Evolutionary conservation across 1,140 invertebrate genomes (phyloP).

Genomic region (Colletes gigas): DNA sequence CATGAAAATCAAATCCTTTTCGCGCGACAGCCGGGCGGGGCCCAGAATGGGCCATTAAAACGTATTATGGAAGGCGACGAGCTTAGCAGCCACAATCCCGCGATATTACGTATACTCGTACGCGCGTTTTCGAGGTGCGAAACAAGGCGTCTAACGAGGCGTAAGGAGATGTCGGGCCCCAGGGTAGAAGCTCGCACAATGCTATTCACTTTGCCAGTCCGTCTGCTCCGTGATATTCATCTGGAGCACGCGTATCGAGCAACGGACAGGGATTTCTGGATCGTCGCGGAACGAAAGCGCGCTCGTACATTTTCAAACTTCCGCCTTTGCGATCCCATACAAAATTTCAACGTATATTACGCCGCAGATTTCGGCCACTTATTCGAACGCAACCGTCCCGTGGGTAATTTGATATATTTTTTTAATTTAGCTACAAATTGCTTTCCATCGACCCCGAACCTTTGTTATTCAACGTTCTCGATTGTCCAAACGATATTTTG

Average conservation of each 20-base stretch:
- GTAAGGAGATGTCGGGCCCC: slow-evolving; percentile 65
- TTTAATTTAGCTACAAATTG: not conserved
- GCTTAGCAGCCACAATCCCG: slow-evolving; percentile 49
- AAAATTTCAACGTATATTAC: not conserved
- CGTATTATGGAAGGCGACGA: slow-evolving; percentile 60
- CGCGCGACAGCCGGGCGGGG: slow-evolving; percentile 25
- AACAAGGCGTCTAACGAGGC: slow-evolving; percentile 73
- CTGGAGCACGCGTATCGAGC: slow-evolving; percentile 14
- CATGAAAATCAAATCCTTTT: slow-evolving; percentile 61
- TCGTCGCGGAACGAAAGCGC: not conserved
- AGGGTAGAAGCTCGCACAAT: slow-evolving; percentile 60
- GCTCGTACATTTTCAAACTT: not conserved
- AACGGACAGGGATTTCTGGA: slow-evolving; percentile 6
- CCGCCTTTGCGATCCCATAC: no score
- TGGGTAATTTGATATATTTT: not conserved
- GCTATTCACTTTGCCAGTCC: slow-evolving; percentile 53
- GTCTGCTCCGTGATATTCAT: slow-evolving; percentile 37
- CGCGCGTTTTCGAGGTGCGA: slow-evolving; percentile 60
- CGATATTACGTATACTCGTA: slow-evolving; percentile 53
- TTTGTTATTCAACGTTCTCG: not conserved
- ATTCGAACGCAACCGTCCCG: no score
- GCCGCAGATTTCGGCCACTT: no score
- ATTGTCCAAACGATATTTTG: not conserved
- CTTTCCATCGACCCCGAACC: not conserved
- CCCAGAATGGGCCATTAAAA: slow-evolving; percentile 65